Percentiles rank a stretch among this genome's conserved stretches.
Evolutionary conservation across 1,140 invertebrate species (phyloP).

Genomic region (Tyrophagus putrescentiae): DNA sequence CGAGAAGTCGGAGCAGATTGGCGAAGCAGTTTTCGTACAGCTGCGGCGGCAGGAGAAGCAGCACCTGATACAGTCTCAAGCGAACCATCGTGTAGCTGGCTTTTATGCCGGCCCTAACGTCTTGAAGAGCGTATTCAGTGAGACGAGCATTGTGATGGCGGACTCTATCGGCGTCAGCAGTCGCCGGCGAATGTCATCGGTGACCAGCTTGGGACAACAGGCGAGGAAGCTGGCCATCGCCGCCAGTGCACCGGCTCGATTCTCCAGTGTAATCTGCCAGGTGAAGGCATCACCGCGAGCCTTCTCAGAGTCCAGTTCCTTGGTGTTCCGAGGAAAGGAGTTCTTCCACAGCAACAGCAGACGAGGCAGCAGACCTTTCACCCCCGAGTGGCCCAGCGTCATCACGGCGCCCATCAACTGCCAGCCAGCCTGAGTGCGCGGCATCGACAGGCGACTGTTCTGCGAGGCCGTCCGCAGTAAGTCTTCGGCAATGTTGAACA

Average conservation of each 20-base stretch:
- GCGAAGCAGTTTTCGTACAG: constrained; percentile 73
- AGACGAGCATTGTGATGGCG: constrained; percentile 78
- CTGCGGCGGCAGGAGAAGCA: constrained; percentile 63
- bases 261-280: constrained; percentile 92
- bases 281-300: constrained; percentile 93
- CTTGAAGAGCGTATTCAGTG: constrained; percentile 68
- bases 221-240: constrained; percentile 83
- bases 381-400: constrained; percentile 76
- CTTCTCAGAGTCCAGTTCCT: constrained; percentile 92
- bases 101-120: constrained; percentile 83
- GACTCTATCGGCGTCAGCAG: constrained; percentile 81
- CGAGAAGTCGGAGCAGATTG: constrained; percentile 73
- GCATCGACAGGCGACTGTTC: constrained; percentile 82
- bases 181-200: constrained; percentile 73
- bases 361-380: constrained; percentile 68
- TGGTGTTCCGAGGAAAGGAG: constrained; percentile 85
- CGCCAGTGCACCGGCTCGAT: constrained; percentile 82
- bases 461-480: constrained; percentile 88
- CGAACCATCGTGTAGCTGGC: constrained; percentile 81
- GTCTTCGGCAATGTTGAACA: constrained; percentile 94
- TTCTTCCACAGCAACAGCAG: constrained; percentile 93
- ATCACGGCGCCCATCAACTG: constrained; percentile 88
- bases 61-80: constrained; percentile 73
- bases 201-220: constrained; percentile 75
- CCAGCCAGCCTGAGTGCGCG: constrained; percentile 93